Conservation (phyloP, 1,140 invertebrate genomes). For the Drosophila novamexicana region DNA sequence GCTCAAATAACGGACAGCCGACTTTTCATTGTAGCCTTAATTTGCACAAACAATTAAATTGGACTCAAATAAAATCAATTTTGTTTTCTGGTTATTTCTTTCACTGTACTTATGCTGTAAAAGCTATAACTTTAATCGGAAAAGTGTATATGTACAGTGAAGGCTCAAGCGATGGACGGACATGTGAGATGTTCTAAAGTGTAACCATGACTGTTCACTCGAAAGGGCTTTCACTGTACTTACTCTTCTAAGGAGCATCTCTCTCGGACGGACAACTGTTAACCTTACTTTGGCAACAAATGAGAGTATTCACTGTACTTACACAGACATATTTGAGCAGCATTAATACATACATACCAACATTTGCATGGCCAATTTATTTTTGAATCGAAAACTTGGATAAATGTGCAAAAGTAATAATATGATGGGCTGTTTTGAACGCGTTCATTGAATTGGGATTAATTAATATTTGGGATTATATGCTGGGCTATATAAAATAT, state of each 20-base stretch:
- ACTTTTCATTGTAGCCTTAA: neutral
- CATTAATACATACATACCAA: neutral
- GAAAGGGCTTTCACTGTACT: neutral
- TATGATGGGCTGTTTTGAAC: constrained; percentile 14
- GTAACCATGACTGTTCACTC: neutral
- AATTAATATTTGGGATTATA: neutral
- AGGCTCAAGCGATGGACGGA: too few relatives aligned
- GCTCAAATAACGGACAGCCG: neutral
- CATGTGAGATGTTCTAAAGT: neutral
- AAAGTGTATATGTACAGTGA: too few relatives aligned
- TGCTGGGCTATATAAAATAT: constrained; percentile 2
- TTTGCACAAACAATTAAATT: neutral
- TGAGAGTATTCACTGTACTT: neutral
- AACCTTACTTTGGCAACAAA: too few relatives aligned
- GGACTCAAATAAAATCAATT: too few relatives aligned
- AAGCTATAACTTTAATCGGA: too few relatives aligned
- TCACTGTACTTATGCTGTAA: too few relatives aligned
- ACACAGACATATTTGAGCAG: neutral
- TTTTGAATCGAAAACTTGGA: constrained; percentile 24
- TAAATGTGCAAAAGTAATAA: constrained; percentile 30
- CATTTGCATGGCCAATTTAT: constrained; percentile 40
- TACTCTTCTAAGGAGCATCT: neutral
- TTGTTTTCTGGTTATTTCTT: too few relatives aligned
- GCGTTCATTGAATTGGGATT: constrained; percentile 10
- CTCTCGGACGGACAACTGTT: too few relatives aligned